Conservation (phyloP, 1,140 invertebrate species). For the Philaenus spumarius region DNA sequence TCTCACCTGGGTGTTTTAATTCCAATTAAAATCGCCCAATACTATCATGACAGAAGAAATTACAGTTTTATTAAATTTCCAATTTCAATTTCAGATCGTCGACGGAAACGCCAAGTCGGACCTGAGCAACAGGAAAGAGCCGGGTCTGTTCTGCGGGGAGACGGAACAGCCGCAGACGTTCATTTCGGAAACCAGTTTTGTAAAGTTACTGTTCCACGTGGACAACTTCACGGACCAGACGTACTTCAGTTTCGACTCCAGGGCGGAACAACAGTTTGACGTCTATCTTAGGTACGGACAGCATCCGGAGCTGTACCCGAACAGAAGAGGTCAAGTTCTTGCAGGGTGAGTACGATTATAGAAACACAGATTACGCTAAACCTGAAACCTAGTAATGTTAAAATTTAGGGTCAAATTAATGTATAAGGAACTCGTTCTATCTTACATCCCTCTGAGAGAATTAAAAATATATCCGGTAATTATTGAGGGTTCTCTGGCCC, state of each 20-base stretch:
- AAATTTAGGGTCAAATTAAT: too few species aligned
- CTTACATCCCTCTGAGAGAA: too few species aligned
- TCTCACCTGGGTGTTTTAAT: too few species aligned
- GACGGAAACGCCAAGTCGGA: conserved; percentile 81
- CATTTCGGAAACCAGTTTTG: conserved; percentile 88
- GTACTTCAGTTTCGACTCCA: conserved; percentile 66
- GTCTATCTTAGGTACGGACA: conserved; percentile 83
- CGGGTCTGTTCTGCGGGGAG: conserved; percentile 86
- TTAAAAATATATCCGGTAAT: too few species aligned
- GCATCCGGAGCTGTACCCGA: conserved; percentile 86
- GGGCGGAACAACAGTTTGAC: conserved; percentile 83
- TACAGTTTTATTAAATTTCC: conserved; percentile 21
- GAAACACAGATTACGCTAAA: too few species aligned
- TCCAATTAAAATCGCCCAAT: too few species aligned
- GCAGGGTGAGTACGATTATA: conserved; percentile 51
- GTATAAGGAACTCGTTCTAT: too few species aligned
- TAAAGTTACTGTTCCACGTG: conserved; percentile 81
- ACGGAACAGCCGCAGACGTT: conserved; percentile 89
- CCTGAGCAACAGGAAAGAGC: conserved; percentile 75
- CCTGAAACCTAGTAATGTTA: too few species aligned
- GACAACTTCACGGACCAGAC: conserved; percentile 90
- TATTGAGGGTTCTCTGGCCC: too few species aligned
- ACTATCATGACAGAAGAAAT: too few species aligned
- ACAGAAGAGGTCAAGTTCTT: conserved; percentile 75
- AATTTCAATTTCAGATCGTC: conserved; percentile 68